Base-by-base conservation (phyloP, 2,113 vertebrate species). In the Leptobrachium ailaonicum region DNA sequence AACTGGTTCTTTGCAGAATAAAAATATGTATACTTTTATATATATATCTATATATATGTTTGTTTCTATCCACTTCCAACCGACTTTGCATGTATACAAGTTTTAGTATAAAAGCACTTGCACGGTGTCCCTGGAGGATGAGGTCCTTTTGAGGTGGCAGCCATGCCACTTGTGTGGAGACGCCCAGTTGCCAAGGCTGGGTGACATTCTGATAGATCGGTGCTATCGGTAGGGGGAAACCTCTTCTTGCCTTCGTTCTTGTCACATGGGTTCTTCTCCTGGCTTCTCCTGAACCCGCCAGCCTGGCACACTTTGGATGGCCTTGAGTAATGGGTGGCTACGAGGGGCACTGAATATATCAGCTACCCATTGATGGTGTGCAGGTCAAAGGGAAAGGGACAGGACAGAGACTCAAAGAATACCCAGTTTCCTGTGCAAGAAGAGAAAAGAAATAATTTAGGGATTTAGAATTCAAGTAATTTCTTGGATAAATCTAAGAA, bases 11-110 rank as follows among this genome's bases (percentile, higher is more conserved):
- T 80, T 80, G 71, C 64, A 68, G 71, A 80, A 74, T 74, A 80
- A 80, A 80, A 74, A 80, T 80, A 80, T 80, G 63, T 80, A 80
- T 80, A 74, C 74, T 74, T 80, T 41, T 79, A 80, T 80, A 32
- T 71, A 45, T 71, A 71, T 32, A 32, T 32, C 20, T 71, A 32
- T 71, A 80, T 80, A 66, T 79, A 79, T 63, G 41, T 69, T 69
- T 80, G 47, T 66, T 80, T 56, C 73, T 80, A 80, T 80, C 71
- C 62, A 80, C 71, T 80, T 74, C 71, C 71, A 68, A 56, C 71
- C 41, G 66, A 80, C 64, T 1, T 80, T 80, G 78, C 78, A 80
- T 69, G 78, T 80, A 74, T 80, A 80, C 62, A 70, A 74, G 71
- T 74, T 80, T 32, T 47, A 47, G 41, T 80, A 80, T 74, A 80